Base-by-base conservation (phyloP, 2,113 vertebrate species). In the Thomomys bottae region DNA sequence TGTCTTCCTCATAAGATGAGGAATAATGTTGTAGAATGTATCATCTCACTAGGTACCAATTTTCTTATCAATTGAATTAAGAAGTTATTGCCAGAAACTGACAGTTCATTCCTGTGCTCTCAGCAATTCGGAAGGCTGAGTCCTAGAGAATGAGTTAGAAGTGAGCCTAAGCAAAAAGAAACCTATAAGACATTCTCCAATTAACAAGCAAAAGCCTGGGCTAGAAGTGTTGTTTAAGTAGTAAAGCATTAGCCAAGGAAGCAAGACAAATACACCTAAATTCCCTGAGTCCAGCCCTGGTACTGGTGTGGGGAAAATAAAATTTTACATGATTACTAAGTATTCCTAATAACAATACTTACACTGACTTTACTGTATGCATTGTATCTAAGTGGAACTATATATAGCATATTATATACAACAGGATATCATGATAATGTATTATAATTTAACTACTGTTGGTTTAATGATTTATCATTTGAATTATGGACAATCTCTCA, bases 401-500 rank as follows among this genome's bases (percentile, higher is more conserved):
- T 73, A 79, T 24, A 88, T 32, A 30, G 17, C 15, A 54, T 18
- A 54, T 38, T 15, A 49, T 83, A 32, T 23, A 30, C n/a, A 28
- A 9, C 6, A 28, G 24, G 17, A 24, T 40, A 45, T 4, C 36
- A 45, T 45, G 6, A 11, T 45, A 45, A 45, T 45, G 6, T 45
- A 45, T 11, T 45, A 45, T 45, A 45, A 96, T 89, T 92, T 94
- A 96, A 36, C 80, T 2, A 23, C n/a, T 28, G 77, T 42, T 81
- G 92, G 96, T 76, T 96, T 87, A 96, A 95, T 94, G 7, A 90
- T 70, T 66, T 88, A 92, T 17, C 24, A 71, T 9, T 70, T n/a
- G 72, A 88, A 91, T 94, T 93, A 83, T 8, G 91, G 54, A 95
- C 14, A 80, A 92, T 36, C 66, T 94, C 42, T n/a, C 66, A 92